phyloP scores from a whole-genome alignment of 2,113 vertebrate species.

The Amphilophus citrinellus region DNA sequence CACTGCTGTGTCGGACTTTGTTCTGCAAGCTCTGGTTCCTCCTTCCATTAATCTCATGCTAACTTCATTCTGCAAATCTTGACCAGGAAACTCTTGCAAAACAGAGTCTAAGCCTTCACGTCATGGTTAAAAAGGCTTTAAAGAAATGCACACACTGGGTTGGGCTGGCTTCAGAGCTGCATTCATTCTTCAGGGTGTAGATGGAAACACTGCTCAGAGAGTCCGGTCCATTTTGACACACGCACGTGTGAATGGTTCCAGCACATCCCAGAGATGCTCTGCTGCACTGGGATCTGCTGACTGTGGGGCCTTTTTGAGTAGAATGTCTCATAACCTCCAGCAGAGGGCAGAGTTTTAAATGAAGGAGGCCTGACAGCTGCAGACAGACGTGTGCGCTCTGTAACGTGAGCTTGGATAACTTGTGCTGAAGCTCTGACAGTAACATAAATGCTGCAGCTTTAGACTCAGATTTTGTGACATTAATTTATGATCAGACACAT shows the following conservation, averaged over 20 bases:
- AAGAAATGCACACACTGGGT: background rate
- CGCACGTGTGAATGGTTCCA: too few relatives aligned
- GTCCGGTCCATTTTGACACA: background rate
- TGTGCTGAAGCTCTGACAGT: fast-evolving
- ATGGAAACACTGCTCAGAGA: background rate
- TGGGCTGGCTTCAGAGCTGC: background rate
- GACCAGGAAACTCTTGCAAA: background rate
- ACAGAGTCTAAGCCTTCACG: background rate
- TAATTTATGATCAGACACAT: background rate
- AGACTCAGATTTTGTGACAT: background rate
- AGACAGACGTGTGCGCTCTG: background rate
- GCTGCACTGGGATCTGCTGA: background rate
- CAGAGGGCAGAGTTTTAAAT: constrained; percentile 50
- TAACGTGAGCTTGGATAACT: background rate
- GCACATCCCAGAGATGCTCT: background rate
- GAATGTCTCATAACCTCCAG: constrained; percentile 6
- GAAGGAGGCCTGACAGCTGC: background rate
- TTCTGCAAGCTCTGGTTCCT: background rate
- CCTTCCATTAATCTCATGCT: background rate
- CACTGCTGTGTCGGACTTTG: fast-evolving
- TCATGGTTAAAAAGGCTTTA: background rate
- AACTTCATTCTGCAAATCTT: fast-evolving
- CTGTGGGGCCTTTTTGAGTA: background rate
- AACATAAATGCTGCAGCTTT: background rate
- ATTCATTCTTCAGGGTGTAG: background rate